These are phyloP conservation scores for Liparis tanakae DNA, from an alignment of 2,797 vertebrate genomes.

Conservation along the genomic window DNA sequence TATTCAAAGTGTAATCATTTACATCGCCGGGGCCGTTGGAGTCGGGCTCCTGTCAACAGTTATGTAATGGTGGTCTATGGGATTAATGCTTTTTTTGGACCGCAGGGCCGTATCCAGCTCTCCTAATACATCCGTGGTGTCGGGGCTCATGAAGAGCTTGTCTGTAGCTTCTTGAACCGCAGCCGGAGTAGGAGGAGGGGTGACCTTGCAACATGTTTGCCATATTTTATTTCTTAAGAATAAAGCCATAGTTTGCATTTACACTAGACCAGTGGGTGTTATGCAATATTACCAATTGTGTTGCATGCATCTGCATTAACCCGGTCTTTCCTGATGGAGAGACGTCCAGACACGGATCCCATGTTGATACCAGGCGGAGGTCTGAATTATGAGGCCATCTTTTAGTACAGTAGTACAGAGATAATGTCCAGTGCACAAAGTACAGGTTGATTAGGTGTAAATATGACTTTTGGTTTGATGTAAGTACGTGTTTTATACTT, in stretches of 20 bases:
- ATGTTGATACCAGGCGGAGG: not conserved
- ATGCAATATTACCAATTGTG: not conserved
- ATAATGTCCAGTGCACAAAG: not conserved
- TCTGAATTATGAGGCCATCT: not conserved
- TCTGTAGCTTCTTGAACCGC: not conserved
- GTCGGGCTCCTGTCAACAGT: conserved; percentile 1
- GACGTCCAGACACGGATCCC: conserved; percentile 10
- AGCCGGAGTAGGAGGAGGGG: not conserved
- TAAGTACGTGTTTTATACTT: conserved; percentile 51
- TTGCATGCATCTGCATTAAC: not conserved
- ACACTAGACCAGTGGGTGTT: not conserved
- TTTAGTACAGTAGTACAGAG: not conserved
- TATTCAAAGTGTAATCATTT: not conserved
- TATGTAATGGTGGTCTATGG: not conserved
- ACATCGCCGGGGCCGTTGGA: conserved; percentile 1
- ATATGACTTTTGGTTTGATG: conserved; percentile 45
- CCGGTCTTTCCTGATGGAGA: not conserved
- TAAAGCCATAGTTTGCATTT: not conserved
- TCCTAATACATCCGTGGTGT: not conserved
- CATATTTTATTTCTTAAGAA: not conserved
- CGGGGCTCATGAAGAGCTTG: not conserved
- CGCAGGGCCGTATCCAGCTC: conserved; percentile 5
- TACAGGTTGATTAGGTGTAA: conserved; percentile 46
- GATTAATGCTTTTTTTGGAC: conserved; percentile 2
- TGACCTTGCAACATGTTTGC: not conserved